Base-by-base conservation (phyloP, 2,113 vertebrate species). In the Gallinago jamesoni region DNA sequence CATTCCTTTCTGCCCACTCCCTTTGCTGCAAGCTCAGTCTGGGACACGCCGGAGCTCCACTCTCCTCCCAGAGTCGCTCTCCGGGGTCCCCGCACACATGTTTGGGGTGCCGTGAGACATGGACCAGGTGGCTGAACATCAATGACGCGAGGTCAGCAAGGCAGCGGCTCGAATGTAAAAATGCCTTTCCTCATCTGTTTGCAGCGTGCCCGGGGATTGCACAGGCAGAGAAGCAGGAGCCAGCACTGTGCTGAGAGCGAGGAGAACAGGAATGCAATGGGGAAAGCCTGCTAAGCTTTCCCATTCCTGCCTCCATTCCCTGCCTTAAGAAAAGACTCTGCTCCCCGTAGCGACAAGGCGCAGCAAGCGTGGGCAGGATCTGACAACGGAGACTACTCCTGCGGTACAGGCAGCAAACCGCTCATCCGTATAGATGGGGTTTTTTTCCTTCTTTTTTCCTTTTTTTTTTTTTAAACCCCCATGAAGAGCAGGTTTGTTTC, bases 1-100 rank as follows among this genome's bases (percentile, higher is more conserved):
- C 93, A 97, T 97, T 97, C 96, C 94, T 94, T 96, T 95, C 96
- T 96, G 90, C 96, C 92, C 93, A 96, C 97, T 95, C 89, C 87
- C 92, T 94, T 28, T 2, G 7, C 60, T 3, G 33, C 6, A 4
- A 6, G 82, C 94, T 96, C 90, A 91, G 91, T 37, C 84, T 13
- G 1, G 92, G 90, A 87, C 84, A 53, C 1, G 35, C 52, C 19
- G 1, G 70, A 69, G 63, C 64, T 63, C 82, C 1, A 2, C n/a
- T 93, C 59, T 83, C 77, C 77, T 90, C 55, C 57, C 0, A 0
- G 76, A 50, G 80, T 1, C 52, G 37, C 62, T 84, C 90, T 69
- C 81, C 1, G 1, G 53, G 60, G 73, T 83, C 52, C 57, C 48
- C 0, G 1, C 27, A 28, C 67, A 81, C 7, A 31, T 62, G 76